Evolutionary conservation across 2,113 vertebrate genomes (phyloP), one percentile per base, ranked within the genome.

Genomic region (Eonycteris spelaea): DNA sequence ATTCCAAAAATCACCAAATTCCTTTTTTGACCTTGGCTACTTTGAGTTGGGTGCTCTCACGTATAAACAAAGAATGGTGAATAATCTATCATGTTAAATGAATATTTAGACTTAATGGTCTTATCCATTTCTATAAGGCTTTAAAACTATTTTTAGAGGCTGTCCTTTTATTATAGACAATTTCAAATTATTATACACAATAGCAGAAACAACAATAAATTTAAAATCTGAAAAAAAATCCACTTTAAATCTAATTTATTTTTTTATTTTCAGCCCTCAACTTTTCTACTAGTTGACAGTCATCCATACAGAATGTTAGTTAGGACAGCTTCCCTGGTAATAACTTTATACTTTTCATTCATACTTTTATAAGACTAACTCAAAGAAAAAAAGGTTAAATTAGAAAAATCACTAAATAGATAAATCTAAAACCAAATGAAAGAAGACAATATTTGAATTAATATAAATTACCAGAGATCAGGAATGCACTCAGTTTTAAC

Each of bases 401-500:
- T 63, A 40, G 53, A 96, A 75, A 80, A 75, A 24, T 0, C 67
- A 33, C 33, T 73, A 77, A 91, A 77, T 15, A 94, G 24, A 88
- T 15, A 93, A 97, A 82, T 74, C 61, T 95, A 92, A 74, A 73
- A 93, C 51, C 63, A 92, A 86, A 85, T 71, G 24, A 51, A 93
- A 84, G 65, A 94, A 18, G 57, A 77, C 51, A 83, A 79, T 79
- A 89, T 88, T 85, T 94, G 53, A 51, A 86, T 95, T 51, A 30
- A 74, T 91, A 51, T 45, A 94, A 97, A 77, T 40, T n/a, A 85
- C 35, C 59, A 65, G 87, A 85, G 97, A 86, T 95, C 65, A 90
- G 28, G 43, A 95, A 87, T 79, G 15, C 12, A 65, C 43, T 96
- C 77, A 97, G 96, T 98, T 97, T 97, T 97, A 96, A 97, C 94